Percentiles rank a stretch among this genome's conserved stretches.
Evolutionary conservation across 2,797 vertebrate genomes (phyloP).

Genomic region (Pipistrellus kuhlii): DNA sequence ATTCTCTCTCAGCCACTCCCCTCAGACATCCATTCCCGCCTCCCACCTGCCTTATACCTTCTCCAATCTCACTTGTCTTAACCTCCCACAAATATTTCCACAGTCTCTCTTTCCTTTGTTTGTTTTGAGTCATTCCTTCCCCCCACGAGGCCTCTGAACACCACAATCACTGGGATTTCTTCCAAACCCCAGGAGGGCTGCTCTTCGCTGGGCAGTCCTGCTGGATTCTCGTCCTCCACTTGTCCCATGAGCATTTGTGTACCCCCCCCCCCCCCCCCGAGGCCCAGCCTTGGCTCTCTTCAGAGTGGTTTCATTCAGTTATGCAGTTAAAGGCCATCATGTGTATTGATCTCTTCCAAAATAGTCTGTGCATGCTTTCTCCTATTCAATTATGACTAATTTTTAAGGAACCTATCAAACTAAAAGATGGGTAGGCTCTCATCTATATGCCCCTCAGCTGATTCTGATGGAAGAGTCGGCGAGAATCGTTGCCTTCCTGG

Average conservation of each 20-base stretch:
- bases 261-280: too few relatives aligned
- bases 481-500: not conserved
- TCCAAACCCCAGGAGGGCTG: not conserved
- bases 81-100: not conserved
- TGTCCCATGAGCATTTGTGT: not conserved
- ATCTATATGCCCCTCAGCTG: not conserved
- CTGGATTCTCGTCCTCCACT: not conserved
- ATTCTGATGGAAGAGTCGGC: not conserved
- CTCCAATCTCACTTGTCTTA: not conserved
- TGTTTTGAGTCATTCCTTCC: not conserved
- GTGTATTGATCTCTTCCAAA: not conserved
- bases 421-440: not conserved
- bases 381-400: not conserved
- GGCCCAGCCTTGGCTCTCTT: not conserved
- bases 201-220: not conserved
- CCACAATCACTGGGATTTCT: not conserved
- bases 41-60: not conserved
- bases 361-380: not conserved
- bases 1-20: not conserved
- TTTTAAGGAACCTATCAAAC: not conserved
- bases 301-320: not conserved
- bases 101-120: not conserved
- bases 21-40: rapidly evolving
- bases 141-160: not conserved
- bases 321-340: too few relatives aligned